Evolutionary conservation across 1,140 invertebrate genomes (phyloP), one percentile per base, ranked within the genome.

Genomic region (Drosophila murphyi): DNA sequence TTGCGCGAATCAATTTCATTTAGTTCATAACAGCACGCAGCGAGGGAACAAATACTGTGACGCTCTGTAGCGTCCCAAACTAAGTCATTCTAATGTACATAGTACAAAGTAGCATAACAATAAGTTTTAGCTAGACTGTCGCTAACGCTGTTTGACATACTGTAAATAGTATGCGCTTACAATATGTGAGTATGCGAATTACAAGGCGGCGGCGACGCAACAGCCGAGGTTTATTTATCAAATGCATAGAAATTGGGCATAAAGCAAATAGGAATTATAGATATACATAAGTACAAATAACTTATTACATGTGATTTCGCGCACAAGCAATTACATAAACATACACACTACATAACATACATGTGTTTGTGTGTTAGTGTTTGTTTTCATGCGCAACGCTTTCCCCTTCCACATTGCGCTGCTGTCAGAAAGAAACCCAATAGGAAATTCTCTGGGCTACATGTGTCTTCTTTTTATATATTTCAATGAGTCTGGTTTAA

Each of bases 161-260:
- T 34, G 37, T 50, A 10, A 10, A 60, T 10, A 60, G 61, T 51
- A 32, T 52, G 54, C 6, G 35, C 61, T 41, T 65, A 50, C 62
- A 57, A 43, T 20, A 72, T 60, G 63, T 72, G 10, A 72, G 70
- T 72, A 60, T 59, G 70, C 55, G 63, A 37, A 67, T 60, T 47
- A 31, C 6, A 51, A 65, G 28, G 51, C 48, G 4, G 4, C 68
- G 41, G 4, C 68, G 41, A 61, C 8, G 8, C 34, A 3, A 63
- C 10, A 43, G n/a, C 39, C n/a, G 52, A 12, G 55, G 47, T 28
- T 10, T 12, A 6, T 32, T 29, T 7, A 34, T 41, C 7, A 20
- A 41, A 41, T 41, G 12, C 34, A n/a, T 54, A n/a, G 12, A 48
- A 45, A 29, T 31, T 34, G 5, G 8, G 29, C 31, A 32, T 8